Percentiles rank a stretch among this genome's conserved stretches.
Conservation (phyloP, 2,888 invertebrate genomes). For the Cepaea hortensis region DNA sequence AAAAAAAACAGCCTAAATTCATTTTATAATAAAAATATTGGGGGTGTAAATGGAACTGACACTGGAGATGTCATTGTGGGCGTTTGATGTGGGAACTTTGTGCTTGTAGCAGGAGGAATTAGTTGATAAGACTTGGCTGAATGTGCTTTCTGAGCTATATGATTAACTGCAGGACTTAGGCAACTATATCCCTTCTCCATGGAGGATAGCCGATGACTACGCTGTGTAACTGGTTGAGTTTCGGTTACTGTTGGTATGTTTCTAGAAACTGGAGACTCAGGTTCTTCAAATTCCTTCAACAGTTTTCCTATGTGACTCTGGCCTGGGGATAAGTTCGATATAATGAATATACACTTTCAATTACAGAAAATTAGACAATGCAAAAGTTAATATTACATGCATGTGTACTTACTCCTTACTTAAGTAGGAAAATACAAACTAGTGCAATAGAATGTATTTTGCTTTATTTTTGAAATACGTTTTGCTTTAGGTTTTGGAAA, state of each 20-base stretch:
- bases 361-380: background rate
- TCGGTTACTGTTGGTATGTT: background rate
- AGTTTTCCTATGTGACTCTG: conserved; percentile 51
- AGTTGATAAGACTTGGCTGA: conserved; percentile 44
- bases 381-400: no score
- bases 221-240: conserved; percentile 8
- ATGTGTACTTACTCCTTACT: no score
- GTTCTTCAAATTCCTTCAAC: conserved; percentile 46
- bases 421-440: no score
- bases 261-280: background rate
- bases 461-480: no score
- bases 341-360: background rate
- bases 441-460: no score
- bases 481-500: no score
- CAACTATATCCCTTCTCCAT: background rate
- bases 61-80: conserved; percentile 49
- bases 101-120: conserved; percentile 46
- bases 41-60: conserved; percentile 48
- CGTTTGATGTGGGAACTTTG: conserved; percentile 43
- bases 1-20: no score
- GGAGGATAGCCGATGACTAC: background rate
- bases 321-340: conserved; percentile 46
- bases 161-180: background rate
- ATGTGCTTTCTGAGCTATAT: background rate
- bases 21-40: conserved; percentile 41